Conservation (phyloP, 1,140 invertebrate species). For the Caenorhabditis elegans region WBcel235 BX284605.5:11087501-11088000, state of each 20-base stretch:
- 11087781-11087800: background rate
- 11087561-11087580: background rate
- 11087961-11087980: background rate
- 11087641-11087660: background rate
- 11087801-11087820: background rate
- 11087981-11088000: background rate
- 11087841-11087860: background rate
- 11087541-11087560: background rate
- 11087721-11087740: constrained; percentile 1
- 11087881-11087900: background rate
- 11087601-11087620: background rate
- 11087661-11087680: background rate
- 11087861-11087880: background rate
- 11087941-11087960: background rate
- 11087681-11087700: background rate
- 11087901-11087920: background rate
- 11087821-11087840: background rate
- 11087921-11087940: background rate
- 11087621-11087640: background rate
- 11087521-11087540: background rate
- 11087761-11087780: background rate
- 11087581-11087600: background rate
- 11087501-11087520: background rate
- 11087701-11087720: background rate
- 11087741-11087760: constrained; percentile 1